Percentiles rank a stretch among this genome's conserved stretches.
Conservation (phyloP, 2,797 vertebrate genomes). For the Helarctos malayanus region DNA sequence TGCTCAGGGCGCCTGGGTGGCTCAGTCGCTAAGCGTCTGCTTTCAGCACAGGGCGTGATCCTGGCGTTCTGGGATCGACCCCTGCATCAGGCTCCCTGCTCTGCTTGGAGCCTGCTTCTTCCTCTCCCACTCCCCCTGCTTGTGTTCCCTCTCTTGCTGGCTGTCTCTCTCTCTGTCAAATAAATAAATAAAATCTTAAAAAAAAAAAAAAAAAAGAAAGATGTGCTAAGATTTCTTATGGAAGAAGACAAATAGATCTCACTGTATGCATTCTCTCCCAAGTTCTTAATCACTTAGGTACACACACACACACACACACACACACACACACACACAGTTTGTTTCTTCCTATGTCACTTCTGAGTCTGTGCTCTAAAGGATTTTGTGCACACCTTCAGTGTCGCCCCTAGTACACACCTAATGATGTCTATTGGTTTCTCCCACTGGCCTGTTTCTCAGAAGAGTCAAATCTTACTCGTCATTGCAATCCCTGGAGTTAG, state of each 20-base stretch:
- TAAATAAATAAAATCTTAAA: no score
- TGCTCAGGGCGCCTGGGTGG: not conserved
- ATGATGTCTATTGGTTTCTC: not conserved
- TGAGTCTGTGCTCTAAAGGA: not conserved
- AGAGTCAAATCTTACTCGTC: not conserved
- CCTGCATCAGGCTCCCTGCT: no score
- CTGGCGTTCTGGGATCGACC: no score
- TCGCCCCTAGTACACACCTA: not conserved
- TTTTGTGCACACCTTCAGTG: not conserved
- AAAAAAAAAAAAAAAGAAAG: not conserved
- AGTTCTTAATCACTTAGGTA: not conserved
- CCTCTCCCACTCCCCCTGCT: no score
- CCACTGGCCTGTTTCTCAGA: not conserved
- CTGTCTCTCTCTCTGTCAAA: no score
- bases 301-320: not conserved
- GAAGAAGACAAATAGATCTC: conserved; percentile 27
- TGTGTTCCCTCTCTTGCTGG: no score
- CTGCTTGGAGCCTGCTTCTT: no score
- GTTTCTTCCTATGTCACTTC: not conserved
- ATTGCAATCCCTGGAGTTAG: not conserved
- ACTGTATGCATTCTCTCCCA: not conserved
- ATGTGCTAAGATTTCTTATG: not conserved
- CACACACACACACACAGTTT: not conserved
- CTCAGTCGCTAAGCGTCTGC: no score
- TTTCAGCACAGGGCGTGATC: no score